Base-by-base conservation (phyloP, 2,113 vertebrate species). In the Phocoena phocoena region DNA sequence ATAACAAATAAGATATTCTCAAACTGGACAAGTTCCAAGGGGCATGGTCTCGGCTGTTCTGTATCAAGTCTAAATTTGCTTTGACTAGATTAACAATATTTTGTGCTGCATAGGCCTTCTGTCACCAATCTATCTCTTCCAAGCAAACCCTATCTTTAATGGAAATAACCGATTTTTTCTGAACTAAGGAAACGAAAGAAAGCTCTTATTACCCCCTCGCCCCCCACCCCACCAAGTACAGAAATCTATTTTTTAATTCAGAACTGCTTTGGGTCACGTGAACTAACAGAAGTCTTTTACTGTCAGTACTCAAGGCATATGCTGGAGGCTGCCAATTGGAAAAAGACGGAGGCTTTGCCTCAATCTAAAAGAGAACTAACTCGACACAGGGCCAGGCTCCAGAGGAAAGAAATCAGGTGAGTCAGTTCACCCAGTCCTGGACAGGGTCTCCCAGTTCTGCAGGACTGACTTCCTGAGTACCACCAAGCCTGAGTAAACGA, bases 131-230 rank as follows among this genome's bases (percentile, higher is more conserved):
- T 90, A 12, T 62, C 71, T 53, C 31, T 91, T 88, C 62, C 38
- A 83, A 28, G 77, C 86, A 86, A 36, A 80, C 5, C 5, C 83
- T 50, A 93, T 55, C 38, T 97, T 83, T 65, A 74, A 62, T 1
- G 92, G 81, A 95, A 95, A 96, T 15, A 97, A 63, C 12, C 36
- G 53, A 53, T 41, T 33, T 31, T 71, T 88, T 90, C 81, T 91
- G 67, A 91, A 77, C 18, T 74, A 81, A 28, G 44, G n/a, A 85
- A 63, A 76, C 18, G 83, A 82, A 90, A 81, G 36, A 84, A 79
- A 88, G 86, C 89, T 62, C 79, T 89, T 67, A 14, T 60, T 33
- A 50, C 25, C 3, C 7, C 0, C 13, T 28, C 23, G 14, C 2
- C 18, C 50, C 14, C 4, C 28, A 10, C 20, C 41, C 23, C 15